phyloP scores from a whole-genome alignment of 2,888 invertebrate species.

The Aporophyla nigra region DNA sequence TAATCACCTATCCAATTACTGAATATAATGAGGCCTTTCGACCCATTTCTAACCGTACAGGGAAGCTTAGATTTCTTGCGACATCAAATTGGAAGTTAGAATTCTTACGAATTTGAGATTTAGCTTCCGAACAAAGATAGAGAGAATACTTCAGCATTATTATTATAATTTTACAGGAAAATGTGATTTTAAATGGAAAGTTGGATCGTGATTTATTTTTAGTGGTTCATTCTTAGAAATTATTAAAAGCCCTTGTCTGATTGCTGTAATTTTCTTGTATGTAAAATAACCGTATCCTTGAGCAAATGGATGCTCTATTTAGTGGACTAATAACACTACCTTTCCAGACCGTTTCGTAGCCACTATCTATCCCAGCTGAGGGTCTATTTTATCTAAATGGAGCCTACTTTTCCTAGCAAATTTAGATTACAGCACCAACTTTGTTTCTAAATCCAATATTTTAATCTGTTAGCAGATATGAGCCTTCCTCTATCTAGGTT shows the following conservation, averaged over 20 bases:
- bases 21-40: conserved; percentile 50
- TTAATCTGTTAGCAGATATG: background rate
- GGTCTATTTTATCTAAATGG: conserved; percentile 5
- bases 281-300: background rate
- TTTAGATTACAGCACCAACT: conserved; percentile 17
- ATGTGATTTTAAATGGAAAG: background rate
- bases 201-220: background rate
- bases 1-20: conserved; percentile 67
- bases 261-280: background rate
- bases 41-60: conserved; percentile 6
- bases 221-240: background rate
- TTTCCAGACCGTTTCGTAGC: background rate
- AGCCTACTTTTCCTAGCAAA: conserved; percentile 26
- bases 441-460: background rate
- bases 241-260: background rate
- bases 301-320: background rate
- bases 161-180: background rate
- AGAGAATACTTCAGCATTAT: background rate
- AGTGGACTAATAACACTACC: no score
- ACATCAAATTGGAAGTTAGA: conserved; percentile 15
- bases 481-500: background rate
- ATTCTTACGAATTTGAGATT: conserved; percentile 10
- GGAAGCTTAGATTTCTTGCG: conserved; percentile 26
- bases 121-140: background rate
- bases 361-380: background rate